These are phyloP conservation scores for Clanis bilineata DNA, from an alignment of 2,888 invertebrate species.

Conservation along the genomic window DNA sequence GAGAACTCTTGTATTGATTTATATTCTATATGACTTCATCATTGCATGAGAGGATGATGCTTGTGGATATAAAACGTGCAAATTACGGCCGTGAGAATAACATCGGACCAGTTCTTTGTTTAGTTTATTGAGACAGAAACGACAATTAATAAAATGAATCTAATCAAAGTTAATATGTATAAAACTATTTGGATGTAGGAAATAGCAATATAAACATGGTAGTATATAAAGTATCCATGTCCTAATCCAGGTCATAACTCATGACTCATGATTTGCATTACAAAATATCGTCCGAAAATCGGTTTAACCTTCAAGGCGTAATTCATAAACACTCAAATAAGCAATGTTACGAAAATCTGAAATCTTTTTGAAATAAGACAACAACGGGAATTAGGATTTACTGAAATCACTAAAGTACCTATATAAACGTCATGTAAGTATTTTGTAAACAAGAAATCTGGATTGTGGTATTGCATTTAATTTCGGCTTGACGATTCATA, in stretches of 20 bases:
- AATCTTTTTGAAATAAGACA: too few relatives aligned
- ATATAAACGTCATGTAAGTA: not conserved
- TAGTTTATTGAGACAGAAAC: not conserved
- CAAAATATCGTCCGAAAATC: too few relatives aligned
- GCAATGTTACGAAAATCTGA: too few relatives aligned
- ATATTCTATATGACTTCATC: not conserved
- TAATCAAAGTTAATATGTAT: too few relatives aligned
- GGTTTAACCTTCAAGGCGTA: too few relatives aligned
- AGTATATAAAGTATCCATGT: too few relatives aligned
- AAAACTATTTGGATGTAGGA: too few relatives aligned
- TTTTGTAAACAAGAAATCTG: not conserved
- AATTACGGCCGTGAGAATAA: conserved; percentile 26
- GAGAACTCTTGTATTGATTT: conserved; percentile 28
- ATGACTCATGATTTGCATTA: too few relatives aligned
- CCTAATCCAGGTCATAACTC: too few relatives aligned
- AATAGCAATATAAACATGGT: too few relatives aligned
- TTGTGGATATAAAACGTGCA: conserved; percentile 30
- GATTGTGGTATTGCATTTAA: not conserved
- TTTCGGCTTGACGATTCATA: not conserved
- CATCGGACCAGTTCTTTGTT: not conserved
- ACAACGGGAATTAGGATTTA: too few relatives aligned
- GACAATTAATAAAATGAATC: not conserved
- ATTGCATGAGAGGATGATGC: conserved; percentile 18
- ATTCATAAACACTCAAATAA: too few relatives aligned
- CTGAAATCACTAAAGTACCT: not conserved